These are phyloP conservation scores for Neomonachus schauinslandi DNA, from an alignment of 2,113 vertebrate genomes.

Conservation along the genomic window DNA sequence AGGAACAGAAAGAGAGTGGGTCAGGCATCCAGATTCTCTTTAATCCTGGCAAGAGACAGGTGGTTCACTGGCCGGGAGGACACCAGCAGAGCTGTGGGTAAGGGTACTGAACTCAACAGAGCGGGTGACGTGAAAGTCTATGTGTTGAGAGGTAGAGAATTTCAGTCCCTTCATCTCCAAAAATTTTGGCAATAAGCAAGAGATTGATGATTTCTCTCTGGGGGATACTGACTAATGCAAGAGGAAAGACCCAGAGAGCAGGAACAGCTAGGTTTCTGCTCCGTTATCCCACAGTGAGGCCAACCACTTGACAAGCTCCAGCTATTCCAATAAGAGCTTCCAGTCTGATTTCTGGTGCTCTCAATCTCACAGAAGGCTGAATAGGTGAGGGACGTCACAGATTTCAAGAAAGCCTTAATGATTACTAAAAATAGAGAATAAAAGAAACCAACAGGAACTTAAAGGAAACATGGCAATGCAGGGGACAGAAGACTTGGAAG, in stretches of 20 bases:
- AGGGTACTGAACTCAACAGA: neutral
- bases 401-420: neutral
- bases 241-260: neutral
- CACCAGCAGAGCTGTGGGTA: neutral
- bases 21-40: neutral
- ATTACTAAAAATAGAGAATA: neutral
- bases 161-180: neutral
- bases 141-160: neutral
- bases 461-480: neutral
- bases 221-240: neutral
- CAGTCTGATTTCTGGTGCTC: neutral
- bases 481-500: neutral
- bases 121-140: neutral
- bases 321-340: neutral
- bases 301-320: neutral
- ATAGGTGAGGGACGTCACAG: neutral
- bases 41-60: neutral
- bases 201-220: neutral
- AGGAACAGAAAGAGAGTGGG: neutral
- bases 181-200: neutral
- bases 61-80: neutral
- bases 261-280: neutral
- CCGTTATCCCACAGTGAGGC: neutral
- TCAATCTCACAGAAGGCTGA: neutral
- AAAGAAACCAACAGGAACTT: neutral